Percentiles rank a stretch among this genome's conserved stretches.
Evolutionary conservation across 2,113 vertebrate species (phyloP).

Genomic region (Odocoileus virginianus): DNA sequence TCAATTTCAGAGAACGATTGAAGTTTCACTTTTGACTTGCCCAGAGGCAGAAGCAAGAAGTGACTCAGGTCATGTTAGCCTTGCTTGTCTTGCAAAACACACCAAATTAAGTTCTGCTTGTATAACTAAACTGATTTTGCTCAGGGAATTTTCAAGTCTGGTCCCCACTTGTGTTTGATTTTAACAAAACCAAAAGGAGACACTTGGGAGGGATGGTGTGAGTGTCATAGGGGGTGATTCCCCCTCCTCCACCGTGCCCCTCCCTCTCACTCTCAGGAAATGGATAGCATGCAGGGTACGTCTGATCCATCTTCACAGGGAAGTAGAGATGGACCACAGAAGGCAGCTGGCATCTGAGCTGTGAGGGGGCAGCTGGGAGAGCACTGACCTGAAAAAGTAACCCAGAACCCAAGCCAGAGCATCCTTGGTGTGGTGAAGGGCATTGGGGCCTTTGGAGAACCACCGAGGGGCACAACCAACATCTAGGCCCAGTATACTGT

Average conservation of each 20-base stretch:
- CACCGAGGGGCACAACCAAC: accelerated
- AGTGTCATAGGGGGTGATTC: not conserved
- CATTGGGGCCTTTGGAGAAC: not conserved
- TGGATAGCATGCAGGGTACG: not conserved
- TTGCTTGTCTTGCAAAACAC: not conserved
- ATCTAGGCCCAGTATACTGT: accelerated
- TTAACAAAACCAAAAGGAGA: not conserved
- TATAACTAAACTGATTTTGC: not conserved
- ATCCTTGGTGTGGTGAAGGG: not conserved
- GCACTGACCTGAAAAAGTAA: no score
- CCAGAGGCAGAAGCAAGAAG: not conserved
- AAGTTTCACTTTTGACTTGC: not conserved
- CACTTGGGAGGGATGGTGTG: not conserved
- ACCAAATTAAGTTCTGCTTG: not conserved
- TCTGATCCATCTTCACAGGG: not conserved
- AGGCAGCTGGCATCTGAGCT: not conserved
- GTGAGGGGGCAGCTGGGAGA: not conserved
- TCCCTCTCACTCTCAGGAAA: not conserved
- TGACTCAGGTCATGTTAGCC: not conserved
- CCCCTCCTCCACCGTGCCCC: not conserved
- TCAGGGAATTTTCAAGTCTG: not conserved
- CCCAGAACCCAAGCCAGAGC: not conserved
- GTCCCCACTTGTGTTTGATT: not conserved
- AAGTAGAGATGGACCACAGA: not conserved
- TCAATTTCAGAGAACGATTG: not conserved